A percentile compares a stretch with the other conserved stretches of the same genome.
Evolutionary conservation across 1,140 invertebrate genomes (phyloP).

Genomic region (Eriosoma lanigerum): DNA sequence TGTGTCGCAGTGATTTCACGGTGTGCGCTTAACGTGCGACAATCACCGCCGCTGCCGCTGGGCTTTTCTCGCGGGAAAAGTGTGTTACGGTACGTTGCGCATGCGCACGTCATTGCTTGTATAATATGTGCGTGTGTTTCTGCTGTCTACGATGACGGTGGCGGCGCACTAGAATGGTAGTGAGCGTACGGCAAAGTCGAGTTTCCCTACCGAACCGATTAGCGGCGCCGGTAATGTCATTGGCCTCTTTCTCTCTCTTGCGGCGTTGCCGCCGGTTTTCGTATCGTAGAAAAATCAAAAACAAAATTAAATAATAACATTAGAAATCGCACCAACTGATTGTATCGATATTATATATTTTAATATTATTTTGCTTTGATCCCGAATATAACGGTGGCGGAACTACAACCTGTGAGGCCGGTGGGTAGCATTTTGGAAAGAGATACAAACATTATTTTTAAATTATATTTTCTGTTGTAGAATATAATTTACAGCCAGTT

Average conservation of each 20-base stretch:
- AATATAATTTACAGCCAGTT: no score
- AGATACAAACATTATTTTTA: no score
- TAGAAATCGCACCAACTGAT: conserved; percentile 37
- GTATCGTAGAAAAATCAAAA: not conserved
- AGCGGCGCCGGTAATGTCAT: conserved; percentile 27
- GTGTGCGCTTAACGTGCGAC: not conserved
- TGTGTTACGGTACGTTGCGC: conserved; percentile 20
- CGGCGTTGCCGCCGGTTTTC: conserved; percentile 9
- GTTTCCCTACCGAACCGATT: conserved; percentile 24
- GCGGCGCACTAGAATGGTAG: not conserved
- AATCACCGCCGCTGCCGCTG: conserved; percentile 15
- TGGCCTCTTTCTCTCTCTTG: conserved; percentile 38
- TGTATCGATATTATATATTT: not conserved
- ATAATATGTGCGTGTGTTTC: not conserved
- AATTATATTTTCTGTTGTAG: no score
- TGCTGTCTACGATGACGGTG: not conserved
- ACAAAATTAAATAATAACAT: not conserved
- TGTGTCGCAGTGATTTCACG: conserved; percentile 29
- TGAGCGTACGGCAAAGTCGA: not conserved
- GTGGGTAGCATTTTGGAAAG: no score
- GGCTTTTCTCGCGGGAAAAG: conserved; percentile 46
- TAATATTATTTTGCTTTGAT: no score
- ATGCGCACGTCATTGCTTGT: not conserved
- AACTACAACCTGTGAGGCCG: no score
- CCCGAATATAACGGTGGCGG: no score